phyloP scores from a whole-genome alignment of 2,113 vertebrate genomes.

The Chascanopsetta lugubris region DNA sequence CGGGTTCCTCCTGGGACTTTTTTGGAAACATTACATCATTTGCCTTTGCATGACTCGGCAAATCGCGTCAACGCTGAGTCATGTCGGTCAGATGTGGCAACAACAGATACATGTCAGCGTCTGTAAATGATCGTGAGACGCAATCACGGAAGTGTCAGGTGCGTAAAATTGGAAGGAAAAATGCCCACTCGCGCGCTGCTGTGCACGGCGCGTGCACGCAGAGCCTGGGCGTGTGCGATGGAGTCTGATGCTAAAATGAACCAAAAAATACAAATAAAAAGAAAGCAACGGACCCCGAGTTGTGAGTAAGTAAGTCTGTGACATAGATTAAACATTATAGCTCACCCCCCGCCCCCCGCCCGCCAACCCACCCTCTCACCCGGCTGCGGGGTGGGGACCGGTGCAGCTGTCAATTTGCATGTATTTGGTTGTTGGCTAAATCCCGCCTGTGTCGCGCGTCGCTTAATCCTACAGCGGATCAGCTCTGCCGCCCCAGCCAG shows the following conservation, averaged over 20 bases:
- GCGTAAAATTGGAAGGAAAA: slow-evolving; percentile 9
- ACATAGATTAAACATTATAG: slow-evolving; percentile 50
- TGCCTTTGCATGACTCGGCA: slow-evolving; percentile 64
- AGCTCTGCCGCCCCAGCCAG: slow-evolving; percentile 56
- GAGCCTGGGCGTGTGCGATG: slow-evolving; percentile 66
- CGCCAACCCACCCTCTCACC: slow-evolving; percentile 26
- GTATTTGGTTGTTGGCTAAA: slow-evolving; percentile 64
- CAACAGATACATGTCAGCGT: neutral
- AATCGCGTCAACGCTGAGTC: neutral
- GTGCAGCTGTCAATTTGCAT: slow-evolving; percentile 79
- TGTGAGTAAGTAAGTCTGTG: slow-evolving; percentile 45
- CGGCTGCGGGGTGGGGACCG: slow-evolving; percentile 57
- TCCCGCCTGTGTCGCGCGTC: slow-evolving; percentile 52
- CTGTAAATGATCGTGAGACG: slow-evolving; percentile 12
- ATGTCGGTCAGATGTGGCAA: neutral
- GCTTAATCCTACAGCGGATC: slow-evolving; percentile 75
- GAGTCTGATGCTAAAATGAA: no score
- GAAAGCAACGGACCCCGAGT: no score
- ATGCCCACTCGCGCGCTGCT: slow-evolving; percentile 29
- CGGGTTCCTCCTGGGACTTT: slow-evolving; percentile 73
- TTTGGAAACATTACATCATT: slow-evolving; percentile 82
- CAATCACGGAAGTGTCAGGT: slow-evolving; percentile 39
- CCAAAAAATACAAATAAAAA: no score
- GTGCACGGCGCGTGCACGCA: slow-evolving; percentile 19
- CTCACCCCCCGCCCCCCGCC: no score